Evolutionary conservation across 35 echinoderm and acorn worm genomes (phyloP).

Genomic region (Strongylocentrotus purpuratus): DNA sequence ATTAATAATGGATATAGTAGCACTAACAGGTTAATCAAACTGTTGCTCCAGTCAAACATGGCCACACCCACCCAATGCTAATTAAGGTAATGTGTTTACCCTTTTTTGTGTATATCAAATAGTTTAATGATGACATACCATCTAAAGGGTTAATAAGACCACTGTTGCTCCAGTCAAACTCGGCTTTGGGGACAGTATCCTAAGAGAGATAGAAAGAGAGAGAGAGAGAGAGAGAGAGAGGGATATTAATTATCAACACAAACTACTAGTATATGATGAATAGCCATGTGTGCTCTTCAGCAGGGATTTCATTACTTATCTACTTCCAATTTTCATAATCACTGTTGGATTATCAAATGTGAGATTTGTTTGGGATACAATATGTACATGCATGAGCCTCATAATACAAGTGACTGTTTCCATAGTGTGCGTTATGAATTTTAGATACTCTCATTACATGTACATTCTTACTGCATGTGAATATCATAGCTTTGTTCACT

Average conservation of each 20-base stretch:
- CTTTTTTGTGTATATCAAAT: not conserved
- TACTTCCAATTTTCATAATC: not conserved
- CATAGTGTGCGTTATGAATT: no score
- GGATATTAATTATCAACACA: not conserved
- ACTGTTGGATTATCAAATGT: not conserved
- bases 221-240: not conserved
- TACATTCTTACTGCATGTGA: no score
- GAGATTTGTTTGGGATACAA: not conserved
- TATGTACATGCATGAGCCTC: not conserved
- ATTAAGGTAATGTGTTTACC: not conserved
- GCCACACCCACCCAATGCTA: no score
- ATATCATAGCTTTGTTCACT: no score
- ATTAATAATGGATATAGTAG: no score
- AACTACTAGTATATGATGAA: not conserved
- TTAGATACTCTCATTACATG: no score
- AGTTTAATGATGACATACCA: conserved; percentile 71
- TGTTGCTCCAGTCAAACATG: no score
- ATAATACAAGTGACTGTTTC: no score
- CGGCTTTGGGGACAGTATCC: conserved; percentile 89
- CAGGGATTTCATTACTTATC: not conserved
- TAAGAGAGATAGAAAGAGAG: conserved; percentile 40
- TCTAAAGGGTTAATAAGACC: conserved; percentile 98
- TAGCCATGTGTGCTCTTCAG: not conserved
- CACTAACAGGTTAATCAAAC: no score
- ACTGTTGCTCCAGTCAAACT: conserved; percentile 99